phyloP scores from a whole-genome alignment of 2,113 vertebrate species.

The Tragelaphus scriptus region DNA sequence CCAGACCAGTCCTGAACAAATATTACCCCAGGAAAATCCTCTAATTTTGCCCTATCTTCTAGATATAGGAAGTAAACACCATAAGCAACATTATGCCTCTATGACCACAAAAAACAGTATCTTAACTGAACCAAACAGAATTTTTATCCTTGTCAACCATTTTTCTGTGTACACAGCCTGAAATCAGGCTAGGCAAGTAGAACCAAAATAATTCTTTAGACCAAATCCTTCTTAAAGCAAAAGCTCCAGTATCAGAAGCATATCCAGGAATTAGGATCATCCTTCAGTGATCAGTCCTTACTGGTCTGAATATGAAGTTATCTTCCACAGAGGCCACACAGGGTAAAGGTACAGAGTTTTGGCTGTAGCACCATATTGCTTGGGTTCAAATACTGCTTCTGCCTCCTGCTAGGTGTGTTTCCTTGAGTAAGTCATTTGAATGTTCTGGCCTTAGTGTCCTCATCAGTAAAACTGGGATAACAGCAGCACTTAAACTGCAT shows the following conservation, averaged over 20 bases:
- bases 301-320: not conserved
- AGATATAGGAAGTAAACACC: not conserved
- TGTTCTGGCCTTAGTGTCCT: not conserved
- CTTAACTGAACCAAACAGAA: slow-evolving; percentile 23
- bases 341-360: not conserved
- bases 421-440: not conserved
- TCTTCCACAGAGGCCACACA: not conserved
- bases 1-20: not conserved
- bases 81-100: not conserved
- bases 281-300: not conserved
- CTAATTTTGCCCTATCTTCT: not conserved
- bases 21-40: not conserved
- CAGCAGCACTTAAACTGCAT: not conserved
- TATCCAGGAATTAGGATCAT: not conserved
- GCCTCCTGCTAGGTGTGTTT: not conserved
- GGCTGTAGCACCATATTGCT: not conserved
- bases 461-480: not conserved
- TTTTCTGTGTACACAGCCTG: not conserved
- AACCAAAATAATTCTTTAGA: slow-evolving; percentile 16
- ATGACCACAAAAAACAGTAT: not conserved
- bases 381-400: not conserved
- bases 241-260: not conserved
- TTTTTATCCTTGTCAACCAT: not conserved
- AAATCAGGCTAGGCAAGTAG: not conserved
- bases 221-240: not conserved